phyloP scores from a whole-genome alignment of 1,140 invertebrate species.

The Sycophaga agraensis region DNA sequence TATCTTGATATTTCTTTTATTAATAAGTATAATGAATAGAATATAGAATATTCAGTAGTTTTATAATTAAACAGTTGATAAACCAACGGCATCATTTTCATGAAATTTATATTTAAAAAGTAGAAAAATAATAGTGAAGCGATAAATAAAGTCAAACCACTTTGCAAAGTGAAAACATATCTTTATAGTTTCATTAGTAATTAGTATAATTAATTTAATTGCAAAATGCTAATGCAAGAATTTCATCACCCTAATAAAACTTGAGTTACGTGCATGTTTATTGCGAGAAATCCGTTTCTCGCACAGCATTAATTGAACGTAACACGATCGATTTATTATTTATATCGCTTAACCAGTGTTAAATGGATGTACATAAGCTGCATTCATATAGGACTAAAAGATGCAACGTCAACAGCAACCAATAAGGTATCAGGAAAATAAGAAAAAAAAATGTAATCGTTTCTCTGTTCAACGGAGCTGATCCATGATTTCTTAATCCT shows the following conservation, averaged over 20 bases:
- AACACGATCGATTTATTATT: slow-evolving; percentile 3
- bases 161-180: slow-evolving; percentile 4
- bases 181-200: background rate
- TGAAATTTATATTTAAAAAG: background rate
- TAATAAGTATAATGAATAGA: too few species aligned
- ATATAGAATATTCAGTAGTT: too few species aligned
- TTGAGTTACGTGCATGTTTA: background rate
- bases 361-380: slow-evolving; percentile 4
- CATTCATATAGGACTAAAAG: background rate
- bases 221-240: slow-evolving; percentile 21
- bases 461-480: background rate
- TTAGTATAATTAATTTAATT: slow-evolving; percentile 26
- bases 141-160: slow-evolving; percentile 4
- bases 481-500: slow-evolving; percentile 18
- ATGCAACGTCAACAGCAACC: background rate
- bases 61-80: too few species aligned
- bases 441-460: slow-evolving; percentile 1
- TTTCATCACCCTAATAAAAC: slow-evolving; percentile 21
- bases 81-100: too few species aligned
- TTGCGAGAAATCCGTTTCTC: slow-evolving; percentile 11
- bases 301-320: background rate
- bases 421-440: background rate
- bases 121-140: background rate
- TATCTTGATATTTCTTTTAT: too few species aligned
- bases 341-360: background rate